A percentile compares a stretch with the other conserved stretches of the same genome.
Conservation (phyloP, 2,888 invertebrate genomes). For the Caradrina kadenii region DNA sequence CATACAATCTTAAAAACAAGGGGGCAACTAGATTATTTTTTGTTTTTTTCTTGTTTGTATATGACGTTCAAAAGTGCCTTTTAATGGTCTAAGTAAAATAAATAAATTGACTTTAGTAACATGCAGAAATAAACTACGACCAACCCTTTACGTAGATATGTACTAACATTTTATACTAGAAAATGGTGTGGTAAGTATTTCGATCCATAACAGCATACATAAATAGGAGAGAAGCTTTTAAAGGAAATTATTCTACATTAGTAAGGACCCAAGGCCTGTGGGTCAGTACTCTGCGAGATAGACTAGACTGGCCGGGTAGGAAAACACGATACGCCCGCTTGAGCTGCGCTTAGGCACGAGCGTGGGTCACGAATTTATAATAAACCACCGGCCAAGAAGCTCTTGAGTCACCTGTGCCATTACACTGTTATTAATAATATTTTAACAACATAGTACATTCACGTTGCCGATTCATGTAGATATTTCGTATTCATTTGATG, state of each 20-base stretch:
- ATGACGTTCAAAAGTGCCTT: too few species aligned
- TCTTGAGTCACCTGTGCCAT: slow-evolving; percentile 33
- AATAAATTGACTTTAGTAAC: too few species aligned
- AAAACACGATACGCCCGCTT: slow-evolving; percentile 59
- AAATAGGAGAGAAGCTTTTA: slow-evolving; percentile 29
- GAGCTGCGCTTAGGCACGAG: slow-evolving; percentile 62
- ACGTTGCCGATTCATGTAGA: neutral
- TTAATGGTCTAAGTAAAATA: too few species aligned
- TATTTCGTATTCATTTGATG: too few species aligned
- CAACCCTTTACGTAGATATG: too few species aligned
- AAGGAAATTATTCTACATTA: slow-evolving; percentile 50
- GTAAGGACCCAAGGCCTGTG: slow-evolving; percentile 45
- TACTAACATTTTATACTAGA: slow-evolving; percentile 1
- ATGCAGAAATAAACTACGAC: too few species aligned
- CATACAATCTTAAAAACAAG: too few species aligned
- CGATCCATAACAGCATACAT: slow-evolving; percentile 26
- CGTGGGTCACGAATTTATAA: slow-evolving; percentile 74
- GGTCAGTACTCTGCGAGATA: slow-evolving; percentile 47
- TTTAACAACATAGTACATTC: neutral
- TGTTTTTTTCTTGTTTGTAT: too few species aligned
- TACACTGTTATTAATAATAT: slow-evolving; percentile 20
- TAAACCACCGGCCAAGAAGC: slow-evolving; percentile 72
- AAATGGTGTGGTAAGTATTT: slow-evolving; percentile 9
- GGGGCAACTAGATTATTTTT: too few species aligned
- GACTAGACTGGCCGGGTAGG: slow-evolving; percentile 46